Evolutionary conservation across 64 coral and sea anemone species (phyloP).

Genomic region (Pachyseris speciosa): DNA sequence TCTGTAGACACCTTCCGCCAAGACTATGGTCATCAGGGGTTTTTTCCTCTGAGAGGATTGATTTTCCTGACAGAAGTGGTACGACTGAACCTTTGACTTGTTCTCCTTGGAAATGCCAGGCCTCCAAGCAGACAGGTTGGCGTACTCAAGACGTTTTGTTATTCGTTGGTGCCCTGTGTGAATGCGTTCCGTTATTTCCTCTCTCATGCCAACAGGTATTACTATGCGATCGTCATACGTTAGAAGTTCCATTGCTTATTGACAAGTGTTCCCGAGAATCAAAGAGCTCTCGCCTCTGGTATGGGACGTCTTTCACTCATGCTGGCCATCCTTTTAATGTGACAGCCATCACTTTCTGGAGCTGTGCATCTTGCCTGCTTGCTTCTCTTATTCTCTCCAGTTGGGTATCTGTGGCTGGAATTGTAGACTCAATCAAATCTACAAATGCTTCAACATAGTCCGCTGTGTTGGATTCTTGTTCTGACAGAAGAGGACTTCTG

Average conservation of each 20-base stretch:
- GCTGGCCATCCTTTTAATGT: slow-evolving; percentile 55
- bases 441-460: no score
- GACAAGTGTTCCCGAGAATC: slow-evolving; percentile 14
- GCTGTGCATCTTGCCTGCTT: background rate
- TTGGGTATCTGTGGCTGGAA: no score
- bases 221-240: slow-evolving; percentile 50
- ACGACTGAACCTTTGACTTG: slow-evolving; percentile 13
- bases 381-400: slow-evolving; percentile 32
- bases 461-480: background rate
- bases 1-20: slow-evolving; percentile 59
- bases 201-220: slow-evolving; percentile 18
- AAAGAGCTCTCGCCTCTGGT: slow-evolving; percentile 8
- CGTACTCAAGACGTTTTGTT: slow-evolving; percentile 22
- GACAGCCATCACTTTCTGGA: no score
- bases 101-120: slow-evolving; percentile 48
- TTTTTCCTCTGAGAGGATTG: slow-evolving; percentile 2
- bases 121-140: slow-evolving; percentile 64
- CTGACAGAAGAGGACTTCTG: background rate
- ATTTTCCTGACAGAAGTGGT: slow-evolving; percentile 14
- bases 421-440: no score
- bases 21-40: slow-evolving; percentile 34
- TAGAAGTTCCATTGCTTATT: slow-evolving; percentile 34
- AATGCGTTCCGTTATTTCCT: slow-evolving; percentile 43
- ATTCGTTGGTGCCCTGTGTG: slow-evolving; percentile 56
- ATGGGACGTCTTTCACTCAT: background rate